A percentile compares a stretch with the other conserved stretches of the same genome.
These are phyloP conservation scores for Tipula unca DNA, from an alignment of 2,888 invertebrate genomes.

Conservation along the genomic window DNA sequence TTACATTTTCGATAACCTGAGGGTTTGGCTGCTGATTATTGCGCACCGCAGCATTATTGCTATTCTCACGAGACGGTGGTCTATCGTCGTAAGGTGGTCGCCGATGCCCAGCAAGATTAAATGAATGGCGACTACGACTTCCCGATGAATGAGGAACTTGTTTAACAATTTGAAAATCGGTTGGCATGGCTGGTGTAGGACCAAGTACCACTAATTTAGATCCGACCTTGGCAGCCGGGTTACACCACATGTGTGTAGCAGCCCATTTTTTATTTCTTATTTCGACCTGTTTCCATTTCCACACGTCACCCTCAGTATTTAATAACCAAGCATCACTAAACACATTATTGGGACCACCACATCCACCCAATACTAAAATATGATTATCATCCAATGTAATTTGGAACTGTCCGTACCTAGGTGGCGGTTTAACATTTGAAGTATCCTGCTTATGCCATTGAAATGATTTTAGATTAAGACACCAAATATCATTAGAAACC, in stretches of 20 bases:
- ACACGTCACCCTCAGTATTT: slow-evolving; percentile 60
- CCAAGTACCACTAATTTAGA: slow-evolving; percentile 65
- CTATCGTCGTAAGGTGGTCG: slow-evolving; percentile 27
- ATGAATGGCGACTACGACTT: slow-evolving; percentile 24
- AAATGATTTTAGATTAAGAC: slow-evolving; percentile 66
- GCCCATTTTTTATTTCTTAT: slow-evolving; percentile 70
- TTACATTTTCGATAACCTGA: slow-evolving; percentile 1
- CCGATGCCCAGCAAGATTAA: slow-evolving; percentile 27
- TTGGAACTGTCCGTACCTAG: slow-evolving; percentile 91
- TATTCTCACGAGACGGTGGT: slow-evolving; percentile 31
- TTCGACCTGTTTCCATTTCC: slow-evolving; percentile 68
- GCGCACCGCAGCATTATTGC: slow-evolving; percentile 27
- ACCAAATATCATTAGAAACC: slow-evolving; percentile 79
- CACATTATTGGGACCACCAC: slow-evolving; percentile 76
- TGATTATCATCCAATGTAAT: slow-evolving; percentile 68
- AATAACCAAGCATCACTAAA: slow-evolving; percentile 89
- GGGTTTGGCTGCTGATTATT: slow-evolving; percentile 15
- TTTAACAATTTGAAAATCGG: slow-evolving; percentile 41
- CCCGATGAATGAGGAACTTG: slow-evolving; percentile 31
- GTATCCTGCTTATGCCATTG: slow-evolving; percentile 72
- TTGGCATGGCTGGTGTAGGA: slow-evolving; percentile 38
- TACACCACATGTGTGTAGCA: slow-evolving; percentile 86
- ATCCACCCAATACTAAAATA: slow-evolving; percentile 76
- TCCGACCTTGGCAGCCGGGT: slow-evolving; percentile 75
- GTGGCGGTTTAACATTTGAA: slow-evolving; percentile 59